Evolutionary conservation across 2,888 invertebrate genomes (phyloP).

Genomic region (Steromphala cineraria): DNA sequence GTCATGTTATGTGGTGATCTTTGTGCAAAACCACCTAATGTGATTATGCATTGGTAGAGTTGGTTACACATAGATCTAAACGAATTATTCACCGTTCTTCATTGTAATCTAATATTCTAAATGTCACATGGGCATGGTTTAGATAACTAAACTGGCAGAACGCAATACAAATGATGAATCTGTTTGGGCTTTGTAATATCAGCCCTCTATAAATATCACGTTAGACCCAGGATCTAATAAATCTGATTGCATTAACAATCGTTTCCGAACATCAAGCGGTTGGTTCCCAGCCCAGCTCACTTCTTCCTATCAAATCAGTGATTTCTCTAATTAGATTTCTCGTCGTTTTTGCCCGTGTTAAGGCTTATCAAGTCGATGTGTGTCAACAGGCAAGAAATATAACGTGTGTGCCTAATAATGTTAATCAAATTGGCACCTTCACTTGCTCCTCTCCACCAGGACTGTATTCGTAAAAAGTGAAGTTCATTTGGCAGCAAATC

Average conservation of each 20-base stretch:
- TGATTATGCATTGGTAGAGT: too few relatives aligned
- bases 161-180: not conserved
- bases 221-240: not conserved
- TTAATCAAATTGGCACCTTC: not conserved
- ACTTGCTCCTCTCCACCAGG: too few relatives aligned
- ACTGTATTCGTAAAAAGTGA: too few relatives aligned
- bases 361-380: not conserved
- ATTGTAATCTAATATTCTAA: too few relatives aligned
- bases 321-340: not conserved
- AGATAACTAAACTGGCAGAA: too few relatives aligned
- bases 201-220: not conserved
- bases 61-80: too few relatives aligned
- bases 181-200: not conserved
- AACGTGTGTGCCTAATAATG: not conserved
- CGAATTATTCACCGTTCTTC: too few relatives aligned
- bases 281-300: not conserved
- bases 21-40: too few relatives aligned
- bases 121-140: too few relatives aligned
- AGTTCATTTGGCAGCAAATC: too few relatives aligned
- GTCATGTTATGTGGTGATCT: too few relatives aligned
- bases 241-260: not conserved
- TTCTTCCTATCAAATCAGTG: not conserved
- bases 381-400: slow-evolving; percentile 13
- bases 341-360: not conserved
- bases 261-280: not conserved